These are phyloP conservation scores for Dolichallabes microphthalmus DNA, from an alignment of 2,113 vertebrate species.

Conservation along the genomic window DNA sequence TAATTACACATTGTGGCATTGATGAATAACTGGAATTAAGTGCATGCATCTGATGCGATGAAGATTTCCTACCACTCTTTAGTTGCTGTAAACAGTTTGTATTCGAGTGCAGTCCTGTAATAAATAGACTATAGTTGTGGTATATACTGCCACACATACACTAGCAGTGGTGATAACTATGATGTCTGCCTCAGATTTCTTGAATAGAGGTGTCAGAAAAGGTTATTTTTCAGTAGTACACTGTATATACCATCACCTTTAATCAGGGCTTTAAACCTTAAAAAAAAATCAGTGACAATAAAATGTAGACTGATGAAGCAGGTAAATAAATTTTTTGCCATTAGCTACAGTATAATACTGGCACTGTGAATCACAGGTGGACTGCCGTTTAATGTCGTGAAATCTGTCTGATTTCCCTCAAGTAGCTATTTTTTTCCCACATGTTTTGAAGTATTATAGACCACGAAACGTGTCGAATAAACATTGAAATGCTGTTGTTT, in stretches of 20 bases:
- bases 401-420: too few relatives aligned
- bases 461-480: too few relatives aligned
- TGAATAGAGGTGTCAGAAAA: background rate
- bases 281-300: background rate
- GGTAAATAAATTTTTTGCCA: background rate
- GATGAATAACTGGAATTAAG: conserved; percentile 32
- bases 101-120: background rate
- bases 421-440: too few relatives aligned
- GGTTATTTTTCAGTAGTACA: background rate
- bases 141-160: background rate
- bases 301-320: background rate
- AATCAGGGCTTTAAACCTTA: background rate
- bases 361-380: too few relatives aligned
- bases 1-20: conserved; percentile 44
- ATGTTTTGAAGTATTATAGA: too few relatives aligned
- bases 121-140: background rate
- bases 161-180: background rate
- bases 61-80: background rate
- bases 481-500: too few relatives aligned
- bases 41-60: conserved; percentile 1
- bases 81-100: background rate
- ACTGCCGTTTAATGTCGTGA: too few relatives aligned
- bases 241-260: background rate
- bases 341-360: background rate
- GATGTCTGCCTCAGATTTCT: background rate